Evolutionary conservation across 2,888 invertebrate species (phyloP).

Genomic region (Leucophenga maculata): DNA sequence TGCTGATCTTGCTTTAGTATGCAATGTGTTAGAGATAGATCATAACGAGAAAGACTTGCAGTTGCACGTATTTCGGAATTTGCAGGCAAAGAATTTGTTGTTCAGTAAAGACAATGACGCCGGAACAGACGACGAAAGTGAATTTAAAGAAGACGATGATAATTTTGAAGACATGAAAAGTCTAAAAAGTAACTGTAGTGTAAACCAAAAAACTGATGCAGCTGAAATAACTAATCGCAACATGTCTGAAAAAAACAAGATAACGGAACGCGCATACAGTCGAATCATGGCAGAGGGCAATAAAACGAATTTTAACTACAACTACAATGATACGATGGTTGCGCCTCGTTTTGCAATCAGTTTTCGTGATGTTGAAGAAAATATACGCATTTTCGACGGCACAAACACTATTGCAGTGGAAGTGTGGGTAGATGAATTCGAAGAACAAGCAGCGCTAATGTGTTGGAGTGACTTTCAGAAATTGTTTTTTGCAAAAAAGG

Average conservation of each 20-base stretch:
- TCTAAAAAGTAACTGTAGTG: neutral
- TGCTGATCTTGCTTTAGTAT: too few relatives aligned
- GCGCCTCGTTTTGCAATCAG: neutral
- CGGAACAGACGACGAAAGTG: neutral
- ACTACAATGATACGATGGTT: neutral
- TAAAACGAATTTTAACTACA: too few relatives aligned
- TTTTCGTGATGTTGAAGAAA: neutral
- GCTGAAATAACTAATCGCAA: neutral
- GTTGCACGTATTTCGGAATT: neutral
- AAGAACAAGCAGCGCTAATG: neutral
- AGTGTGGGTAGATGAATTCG: too few relatives aligned
- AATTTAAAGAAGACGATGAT: neutral
- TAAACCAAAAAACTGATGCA: neutral
- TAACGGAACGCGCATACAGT: too few relatives aligned
- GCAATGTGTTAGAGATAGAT: neutral
- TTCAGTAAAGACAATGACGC: too few relatives aligned
- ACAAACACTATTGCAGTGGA: too few relatives aligned
- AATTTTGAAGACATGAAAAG: neutral
- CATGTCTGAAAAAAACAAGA: neutral
- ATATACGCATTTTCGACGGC: neutral
- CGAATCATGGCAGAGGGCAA: too few relatives aligned
- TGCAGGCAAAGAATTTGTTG: neutral
- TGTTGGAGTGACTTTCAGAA: neutral
- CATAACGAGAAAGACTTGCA: neutral
- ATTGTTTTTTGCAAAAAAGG: neutral